A percentile compares a stretch with the other conserved stretches of the same genome.
Evolutionary conservation across 2,888 invertebrate genomes (phyloP).

Genomic region (Stenchaetothrips biformis): DNA sequence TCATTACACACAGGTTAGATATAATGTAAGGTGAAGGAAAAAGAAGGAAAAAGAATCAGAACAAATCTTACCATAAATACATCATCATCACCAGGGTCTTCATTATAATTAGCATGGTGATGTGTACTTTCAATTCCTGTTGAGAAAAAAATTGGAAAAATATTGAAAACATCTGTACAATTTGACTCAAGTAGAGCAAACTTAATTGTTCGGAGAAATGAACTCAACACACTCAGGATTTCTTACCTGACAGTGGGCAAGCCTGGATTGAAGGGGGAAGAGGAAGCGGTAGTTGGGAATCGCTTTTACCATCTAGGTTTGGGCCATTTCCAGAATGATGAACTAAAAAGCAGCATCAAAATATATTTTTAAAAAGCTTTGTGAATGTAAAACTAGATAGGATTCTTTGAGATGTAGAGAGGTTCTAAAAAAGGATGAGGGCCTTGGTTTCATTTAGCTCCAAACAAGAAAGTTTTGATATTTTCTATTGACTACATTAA

Average conservation of each 20-base stretch:
- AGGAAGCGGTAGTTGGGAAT: conserved; percentile 2
- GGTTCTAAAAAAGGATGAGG: no score
- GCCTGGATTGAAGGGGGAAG: conserved; percentile 2
- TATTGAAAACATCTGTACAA: conserved; percentile 29
- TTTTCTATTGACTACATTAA: background rate
- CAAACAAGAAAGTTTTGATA: background rate
- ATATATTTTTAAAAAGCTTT: background rate
- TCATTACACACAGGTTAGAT: conserved; percentile 45
- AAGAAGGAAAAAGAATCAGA: conserved; percentile 28
- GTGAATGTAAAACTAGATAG: no score
- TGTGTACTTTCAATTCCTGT: conserved; percentile 69
- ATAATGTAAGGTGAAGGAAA: background rate
- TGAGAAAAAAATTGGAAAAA: conserved; percentile 38
- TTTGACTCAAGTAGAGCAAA: background rate
- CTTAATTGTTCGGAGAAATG: background rate
- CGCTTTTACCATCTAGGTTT: conserved; percentile 2
- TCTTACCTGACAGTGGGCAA: conserved; percentile 4
- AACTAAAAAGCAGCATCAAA: conserved; percentile 15
- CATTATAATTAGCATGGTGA: conserved; percentile 61
- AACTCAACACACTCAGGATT: background rate
- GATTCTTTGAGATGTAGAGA: no score
- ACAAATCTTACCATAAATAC: conserved; percentile 77
- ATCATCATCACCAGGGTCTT: conserved; percentile 85
- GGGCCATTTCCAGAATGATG: conserved; percentile 14
- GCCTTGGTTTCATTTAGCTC: background rate